Percentiles rank a stretch among this genome's conserved stretches.
Evolutionary conservation across 2,113 vertebrate genomes (phyloP).

Genomic region (Gymnogyps californianus): DNA sequence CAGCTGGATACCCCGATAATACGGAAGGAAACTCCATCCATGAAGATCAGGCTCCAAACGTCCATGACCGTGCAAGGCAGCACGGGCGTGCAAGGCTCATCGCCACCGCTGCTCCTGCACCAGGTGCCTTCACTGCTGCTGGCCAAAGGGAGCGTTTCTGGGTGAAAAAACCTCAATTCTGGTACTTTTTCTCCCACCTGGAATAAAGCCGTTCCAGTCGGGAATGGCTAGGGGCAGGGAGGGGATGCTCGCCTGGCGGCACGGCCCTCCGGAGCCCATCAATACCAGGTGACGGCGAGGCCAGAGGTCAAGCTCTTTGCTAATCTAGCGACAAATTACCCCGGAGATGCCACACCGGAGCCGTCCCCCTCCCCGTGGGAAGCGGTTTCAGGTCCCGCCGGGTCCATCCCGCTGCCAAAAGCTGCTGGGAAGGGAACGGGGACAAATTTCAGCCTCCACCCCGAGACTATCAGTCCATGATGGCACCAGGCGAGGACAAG

Average conservation of each 20-base stretch:
- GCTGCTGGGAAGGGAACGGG: not conserved
- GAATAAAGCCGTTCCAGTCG: rapidly evolving
- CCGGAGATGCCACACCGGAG: rapidly evolving
- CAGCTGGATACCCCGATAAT: not conserved
- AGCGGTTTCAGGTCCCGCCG: not conserved
- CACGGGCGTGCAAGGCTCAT: rapidly evolving
- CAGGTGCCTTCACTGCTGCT: not conserved
- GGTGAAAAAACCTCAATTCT: rapidly evolving
- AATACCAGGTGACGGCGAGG: not conserved
- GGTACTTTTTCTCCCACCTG: not conserved
- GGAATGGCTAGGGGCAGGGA: not conserved
- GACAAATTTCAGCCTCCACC: not conserved
- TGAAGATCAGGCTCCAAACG: not conserved
- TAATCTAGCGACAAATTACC: constrained; percentile 38
- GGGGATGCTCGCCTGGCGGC: not conserved
- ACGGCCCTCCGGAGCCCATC: not conserved
- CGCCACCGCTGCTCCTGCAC: not conserved
- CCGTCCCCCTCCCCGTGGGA: not conserved
- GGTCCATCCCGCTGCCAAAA: not conserved
- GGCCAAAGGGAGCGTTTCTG: not conserved
- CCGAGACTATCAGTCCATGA: too few relatives aligned
- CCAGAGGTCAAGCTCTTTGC: constrained; percentile 24
- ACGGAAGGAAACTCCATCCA: rapidly evolving
- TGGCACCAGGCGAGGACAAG: rapidly evolving
- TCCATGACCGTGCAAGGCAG: rapidly evolving